Evolutionary conservation across 2,113 vertebrate genomes (phyloP), one percentile per base, ranked within the genome.

Genomic region (Paraplagusia blochii): DNA sequence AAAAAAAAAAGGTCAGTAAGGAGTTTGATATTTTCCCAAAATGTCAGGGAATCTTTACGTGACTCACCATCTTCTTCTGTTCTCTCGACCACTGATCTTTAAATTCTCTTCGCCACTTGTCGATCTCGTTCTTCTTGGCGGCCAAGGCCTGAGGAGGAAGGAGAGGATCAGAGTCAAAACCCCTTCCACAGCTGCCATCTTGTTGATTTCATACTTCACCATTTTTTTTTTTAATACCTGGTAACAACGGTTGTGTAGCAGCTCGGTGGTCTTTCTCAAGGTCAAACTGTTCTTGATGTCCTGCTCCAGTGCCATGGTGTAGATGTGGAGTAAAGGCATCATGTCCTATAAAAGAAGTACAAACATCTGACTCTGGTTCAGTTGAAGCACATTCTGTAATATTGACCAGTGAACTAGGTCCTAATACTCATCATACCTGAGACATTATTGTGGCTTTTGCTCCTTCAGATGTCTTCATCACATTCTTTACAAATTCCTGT

Each of bases 51-150:
- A 54, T 15, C 53, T 6, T 3, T 47, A 18, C 53, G 56, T 63
- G 9, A 68, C 81, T 77, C 48, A 90, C 95, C 95, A 96, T 97
- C 62, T 80, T 90, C 66, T 90, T 94, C 67, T 94, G 93, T 51
- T 93, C 91, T 63, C 75, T 92, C 1, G 79, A 57, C 95, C 95
- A 97, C 50, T 96, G 94, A 13, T 97, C 95, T 72, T 96, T 95
- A 82, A 97, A 97, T 65, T 97, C 95, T 44, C 94, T 89, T 47
- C 95, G 82, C 93, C 94, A 96, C 52, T 94, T 95, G 47, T 98
- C 95, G 19, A 97, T 92, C 53, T 98, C 95, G 1, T 93, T 96
- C 69, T 81, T 89, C 71, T 96, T 97, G 70, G 92, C 88, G 12
- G 84, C 86, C 53, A 98, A 88, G 33, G 93, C 93, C 95, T 98